Evolutionary conservation across 2,113 vertebrate species (phyloP).

Genomic region (Phainopepla nitens): DNA sequence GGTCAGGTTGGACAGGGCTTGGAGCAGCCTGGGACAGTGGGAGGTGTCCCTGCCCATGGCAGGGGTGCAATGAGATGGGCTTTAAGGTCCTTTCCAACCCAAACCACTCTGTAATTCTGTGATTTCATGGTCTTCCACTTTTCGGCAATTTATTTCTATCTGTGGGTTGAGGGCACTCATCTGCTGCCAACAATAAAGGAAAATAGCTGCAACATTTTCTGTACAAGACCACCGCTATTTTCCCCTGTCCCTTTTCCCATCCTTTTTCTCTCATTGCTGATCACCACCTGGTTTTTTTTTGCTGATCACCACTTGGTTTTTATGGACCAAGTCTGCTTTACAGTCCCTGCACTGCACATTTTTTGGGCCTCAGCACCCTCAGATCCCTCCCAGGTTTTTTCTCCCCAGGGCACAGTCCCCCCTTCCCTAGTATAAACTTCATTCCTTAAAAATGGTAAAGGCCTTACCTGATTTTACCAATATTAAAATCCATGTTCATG

Average conservation of each 20-base stretch:
- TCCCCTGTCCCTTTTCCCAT: neutral
- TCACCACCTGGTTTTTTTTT: neutral
- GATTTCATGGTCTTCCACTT: neutral
- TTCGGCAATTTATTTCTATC: neutral
- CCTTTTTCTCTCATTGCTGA: neutral
- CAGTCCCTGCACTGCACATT: neutral
- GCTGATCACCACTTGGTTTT: neutral
- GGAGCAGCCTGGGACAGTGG: neutral
- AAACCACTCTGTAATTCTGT: neutral
- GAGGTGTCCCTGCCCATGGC: neutral
- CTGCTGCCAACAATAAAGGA: neutral
- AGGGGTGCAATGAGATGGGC: fast-evolving
- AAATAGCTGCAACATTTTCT: neutral
- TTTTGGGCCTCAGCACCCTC: neutral
- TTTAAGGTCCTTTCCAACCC: neutral
- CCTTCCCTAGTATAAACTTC: neutral
- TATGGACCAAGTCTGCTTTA: neutral
- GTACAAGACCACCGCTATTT: fast-evolving
- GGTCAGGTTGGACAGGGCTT: fast-evolving
- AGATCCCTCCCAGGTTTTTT: neutral
- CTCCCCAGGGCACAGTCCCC: neutral
- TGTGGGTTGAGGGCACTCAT: neutral
- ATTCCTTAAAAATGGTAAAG: neutral
- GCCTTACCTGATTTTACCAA: neutral
- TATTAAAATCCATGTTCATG: neutral